Base-by-base conservation (phyloP, 2,797 vertebrate genomes). In the Melanogrammus aeglefinus region DNA sequence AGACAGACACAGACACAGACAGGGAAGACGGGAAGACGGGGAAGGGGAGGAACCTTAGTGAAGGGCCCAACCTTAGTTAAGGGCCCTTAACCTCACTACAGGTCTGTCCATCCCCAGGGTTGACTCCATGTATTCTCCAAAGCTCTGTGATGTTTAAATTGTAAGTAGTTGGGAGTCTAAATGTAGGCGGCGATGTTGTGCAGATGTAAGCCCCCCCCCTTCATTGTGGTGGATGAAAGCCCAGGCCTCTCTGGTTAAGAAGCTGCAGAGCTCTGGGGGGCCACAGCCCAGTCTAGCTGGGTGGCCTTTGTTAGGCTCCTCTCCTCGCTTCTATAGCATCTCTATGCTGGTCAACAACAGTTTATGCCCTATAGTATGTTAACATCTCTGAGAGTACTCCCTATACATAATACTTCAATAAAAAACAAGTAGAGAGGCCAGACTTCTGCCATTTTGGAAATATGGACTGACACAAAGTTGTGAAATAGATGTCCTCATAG, bases 221-320 rank as follows among this genome's bases (percentile, higher is more conserved):
- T 94, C 83, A 93, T 94, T 94, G 94, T 94, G 94, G 93, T 90
- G 92, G 85, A 93, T 92, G 91, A 94, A 94, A 94, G 93, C 91
- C 86, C 90, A 93, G 89, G 90, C 90, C 90, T 94, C 92, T 94
- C 93, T 93, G 92, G 92, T 91, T 89, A 87, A 88, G 89, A 91
- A 91, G 91, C 84, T 89, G 91, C 57, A 78, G 84, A 91, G 88
- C 88, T 89, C 82, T 89, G 86, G 78, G 86, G 78, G 83, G 88
- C 91, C 86, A 70, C 89, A 88, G 86, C 80, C 80, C 66, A 76
- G 82, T 82, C 92, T 12, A 86, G 77, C 86, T 94, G 92, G 94
- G 94, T 94, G 94, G 94, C 93, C 94, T 85, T 85, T 38, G 83
- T 69, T 80, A 63, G 39, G 38, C 5, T 79, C 76, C 24, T 27